These are phyloP conservation scores for Danionella cerebrum DNA, from an alignment of 2,113 vertebrate genomes.

Conservation along the genomic window DNA sequence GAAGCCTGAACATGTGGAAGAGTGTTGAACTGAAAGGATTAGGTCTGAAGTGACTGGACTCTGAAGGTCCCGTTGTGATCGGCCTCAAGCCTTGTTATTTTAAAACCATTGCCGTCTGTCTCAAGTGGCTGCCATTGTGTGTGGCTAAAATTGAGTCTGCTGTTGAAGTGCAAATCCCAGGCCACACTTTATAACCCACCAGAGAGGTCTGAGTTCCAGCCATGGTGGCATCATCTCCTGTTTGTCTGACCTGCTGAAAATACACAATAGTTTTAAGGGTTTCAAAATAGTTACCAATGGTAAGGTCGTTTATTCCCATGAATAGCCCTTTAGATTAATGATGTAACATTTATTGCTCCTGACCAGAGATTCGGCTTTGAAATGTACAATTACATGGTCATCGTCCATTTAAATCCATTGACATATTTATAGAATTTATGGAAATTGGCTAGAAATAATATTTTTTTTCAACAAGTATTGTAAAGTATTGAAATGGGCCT, in stretches of 20 bases:
- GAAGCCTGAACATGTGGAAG: conserved; percentile 35
- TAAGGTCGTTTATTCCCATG: background rate
- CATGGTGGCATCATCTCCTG: background rate
- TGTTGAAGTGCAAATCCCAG: conserved; percentile 28
- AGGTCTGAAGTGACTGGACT: conserved; percentile 36
- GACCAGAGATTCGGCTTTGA: too few relatives aligned
- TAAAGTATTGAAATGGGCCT: too few relatives aligned
- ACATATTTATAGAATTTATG: too few relatives aligned
- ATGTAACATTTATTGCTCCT: background rate
- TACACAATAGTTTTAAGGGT: conserved; percentile 5
- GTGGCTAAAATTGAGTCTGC: conserved; percentile 29
- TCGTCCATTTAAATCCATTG: too few relatives aligned
- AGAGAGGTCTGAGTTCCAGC: conserved; percentile 10
- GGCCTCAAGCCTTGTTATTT: conserved; percentile 25
- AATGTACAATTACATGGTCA: too few relatives aligned
- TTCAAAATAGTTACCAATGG: conserved; percentile 25
- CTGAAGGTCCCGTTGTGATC: conserved; percentile 22
- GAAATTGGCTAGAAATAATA: too few relatives aligned
- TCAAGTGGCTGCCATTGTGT: conserved; percentile 44
- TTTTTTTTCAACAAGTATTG: too few relatives aligned
- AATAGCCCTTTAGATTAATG: conserved; percentile 4
- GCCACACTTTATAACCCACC: conserved; percentile 23
- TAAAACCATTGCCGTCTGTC: conserved; percentile 44
- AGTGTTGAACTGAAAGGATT: conserved; percentile 37
- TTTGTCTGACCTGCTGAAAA: background rate